Base-by-base conservation (phyloP, 2,888 invertebrate genomes). In the Dryobotodes eremita region DNA sequence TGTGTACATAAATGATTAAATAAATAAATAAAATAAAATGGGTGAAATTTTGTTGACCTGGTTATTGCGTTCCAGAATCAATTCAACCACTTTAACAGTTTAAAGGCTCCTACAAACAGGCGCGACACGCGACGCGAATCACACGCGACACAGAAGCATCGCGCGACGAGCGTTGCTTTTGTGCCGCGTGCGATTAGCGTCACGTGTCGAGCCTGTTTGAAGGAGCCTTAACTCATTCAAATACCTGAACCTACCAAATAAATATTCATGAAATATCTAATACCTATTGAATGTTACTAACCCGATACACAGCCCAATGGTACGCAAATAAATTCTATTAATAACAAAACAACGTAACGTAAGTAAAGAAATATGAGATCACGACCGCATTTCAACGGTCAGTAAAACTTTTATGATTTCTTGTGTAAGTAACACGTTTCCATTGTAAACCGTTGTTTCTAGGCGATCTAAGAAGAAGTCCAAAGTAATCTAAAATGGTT, bases 321-420 rank as follows among this genome's bases (percentile, higher is more conserved):
- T 84, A 86, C 77, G 55, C 68, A 82, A 80, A 75, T 80, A 79
- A 72, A 71, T 79, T 82, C 87, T 91, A 90, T 85, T 86, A 83
- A 86, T 89, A 90, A 76, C 71, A 57, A 73, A 79, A 74, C 70
- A 82, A 71, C 74, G 83, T 66, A 80, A 72, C 74, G 85, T 55
- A 75, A 75, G 61, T 81, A 76, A 68, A 59, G 84, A 91, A 91
- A 91, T 93, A 93, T 92, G 89, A 92, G 93, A 92, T 92, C 93
- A 92, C 84, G 93, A 89, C 92, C 93, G 91, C 91, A 87, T 92
- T 90, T 93, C 86, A 86, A 82, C 77, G 81, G 81, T 85, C 87
- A 83, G 90, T 89, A 86, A 88, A 90, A 88, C 53, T 84, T 92
- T 92, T 91, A 91, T 89, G 90, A 90, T 91, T 89, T 91, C 89